A percentile compares a stretch with the other conserved stretches of the same genome.
Conservation (phyloP, 1,140 invertebrate species). For the Diachasmimorpha longicaudata region DNA sequence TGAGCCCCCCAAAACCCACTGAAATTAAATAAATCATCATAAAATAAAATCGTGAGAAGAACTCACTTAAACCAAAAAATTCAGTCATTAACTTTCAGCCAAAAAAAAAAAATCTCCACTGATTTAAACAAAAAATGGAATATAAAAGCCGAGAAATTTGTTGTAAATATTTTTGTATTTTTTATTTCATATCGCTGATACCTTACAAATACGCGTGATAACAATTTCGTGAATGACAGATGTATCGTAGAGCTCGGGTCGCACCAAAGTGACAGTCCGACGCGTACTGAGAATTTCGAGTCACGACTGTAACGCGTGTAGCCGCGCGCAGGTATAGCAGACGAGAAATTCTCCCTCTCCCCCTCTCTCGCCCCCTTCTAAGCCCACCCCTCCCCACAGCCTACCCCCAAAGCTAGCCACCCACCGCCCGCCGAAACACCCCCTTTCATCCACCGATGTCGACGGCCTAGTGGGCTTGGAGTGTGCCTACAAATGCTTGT, state of each 20-base stretch:
- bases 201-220: not conserved
- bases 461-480: constrained; percentile 5
- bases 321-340: constrained; percentile 25
- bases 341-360: not conserved
- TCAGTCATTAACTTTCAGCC: not conserved
- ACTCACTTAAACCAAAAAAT: not conserved
- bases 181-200: not conserved
- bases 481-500: not conserved
- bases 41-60: too few relatives aligned
- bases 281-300: constrained; percentile 16
- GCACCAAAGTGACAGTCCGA: constrained; percentile 21
- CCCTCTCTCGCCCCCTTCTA: not conserved
- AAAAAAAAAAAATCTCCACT: not conserved
- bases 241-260: not conserved
- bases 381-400: too few relatives aligned
- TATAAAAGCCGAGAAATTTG: too few relatives aligned
- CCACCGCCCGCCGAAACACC: not conserved
- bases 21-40: too few relatives aligned
- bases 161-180: too few relatives aligned
- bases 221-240: not conserved
- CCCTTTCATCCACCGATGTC: not conserved
- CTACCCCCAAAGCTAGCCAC: not conserved
- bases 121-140: not conserved
- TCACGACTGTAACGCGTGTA: constrained; percentile 26
- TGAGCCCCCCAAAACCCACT: too few relatives aligned